Base-by-base conservation (phyloP, 2,888 invertebrate species). In the Drosophila setosimentum region DNA sequence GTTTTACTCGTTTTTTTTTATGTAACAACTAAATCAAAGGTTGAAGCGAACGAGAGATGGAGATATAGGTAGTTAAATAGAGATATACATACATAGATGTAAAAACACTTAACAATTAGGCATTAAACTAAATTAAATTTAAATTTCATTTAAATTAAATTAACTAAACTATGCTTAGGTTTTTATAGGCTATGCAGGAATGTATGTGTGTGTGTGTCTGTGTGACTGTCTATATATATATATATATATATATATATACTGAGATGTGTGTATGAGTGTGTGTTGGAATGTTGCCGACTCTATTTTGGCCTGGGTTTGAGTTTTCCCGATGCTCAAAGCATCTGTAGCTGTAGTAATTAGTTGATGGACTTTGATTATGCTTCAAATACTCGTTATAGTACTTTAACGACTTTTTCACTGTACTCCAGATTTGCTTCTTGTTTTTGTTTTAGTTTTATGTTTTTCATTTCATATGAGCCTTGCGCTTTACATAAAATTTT, bases 71-170 rank as follows among this genome's bases (percentile, higher is more conserved):
- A 32, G 48, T 51, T 35, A 65, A n/a, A 40, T 45, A 37, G 45
- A 51, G 18, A 37, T 42, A 48, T 55, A 45, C 35, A 49, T 35
- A 11, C 37, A 27, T 40, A 33, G 57, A 29, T 50, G 54, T 50
- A 63, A 85, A 85, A 85, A 85, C 85, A 87, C 85, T 89, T 85
- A 89, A 70, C 63, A 73, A 72, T 68, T 83, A 86, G 60, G 50
- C 66, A 84, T 84, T 89, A 85, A 87, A 87, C 85, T 85, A 85
- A 89, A 89, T 76, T 87, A 89, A 89, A 84, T 85, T 89, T 87
- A 87, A 89, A 87, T 85, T 85, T 87, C 75, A 85, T 85, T 85
- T 89, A 89, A 90, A 82, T 82, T 79, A 82, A 82, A 90, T 90
- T 87, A 87, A 89, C 90, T 87, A 88, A 85, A 83, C 90, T 90